phyloP scores from a whole-genome alignment of 1,140 invertebrate genomes.

The Drosophila lowei region DNA sequence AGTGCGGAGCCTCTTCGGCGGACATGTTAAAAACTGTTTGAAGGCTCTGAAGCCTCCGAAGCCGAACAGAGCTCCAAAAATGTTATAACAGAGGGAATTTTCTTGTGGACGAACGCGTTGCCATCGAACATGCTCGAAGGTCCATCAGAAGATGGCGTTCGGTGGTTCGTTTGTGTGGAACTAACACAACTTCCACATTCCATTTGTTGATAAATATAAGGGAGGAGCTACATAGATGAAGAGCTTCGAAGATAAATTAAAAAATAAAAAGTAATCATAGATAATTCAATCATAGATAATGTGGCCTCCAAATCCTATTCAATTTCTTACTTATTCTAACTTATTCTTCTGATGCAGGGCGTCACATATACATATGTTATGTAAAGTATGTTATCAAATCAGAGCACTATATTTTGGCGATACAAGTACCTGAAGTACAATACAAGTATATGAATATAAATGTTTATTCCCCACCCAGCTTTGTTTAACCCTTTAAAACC shows the following conservation, averaged over 20 bases:
- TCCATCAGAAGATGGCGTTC: no score
- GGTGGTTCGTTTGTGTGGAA: conserved; percentile 8
- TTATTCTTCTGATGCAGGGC: no score
- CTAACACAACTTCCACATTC: conserved; percentile 24
- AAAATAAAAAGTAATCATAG: no score
- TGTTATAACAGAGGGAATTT: conserved; percentile 16
- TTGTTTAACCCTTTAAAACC: conserved; percentile 14
- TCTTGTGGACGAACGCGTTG: neutral
- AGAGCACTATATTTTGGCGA: neutral
- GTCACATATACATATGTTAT: no score
- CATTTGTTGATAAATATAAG: neutral
- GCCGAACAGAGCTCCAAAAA: conserved; percentile 2
- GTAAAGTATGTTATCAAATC: no score
- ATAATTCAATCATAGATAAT: no score
- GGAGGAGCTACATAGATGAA: no score
- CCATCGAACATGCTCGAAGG: conserved; percentile 22
- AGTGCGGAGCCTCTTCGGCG: conserved; percentile 17
- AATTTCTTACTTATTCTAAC: no score
- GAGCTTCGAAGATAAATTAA: no score
- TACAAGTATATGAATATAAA: neutral
- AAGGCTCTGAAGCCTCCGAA: neutral
- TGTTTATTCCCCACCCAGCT: conserved; percentile 14
- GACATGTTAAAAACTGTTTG: conserved; percentile 10
- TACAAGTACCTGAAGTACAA: rapidly evolving
- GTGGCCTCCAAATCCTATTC: no score